phyloP scores from a whole-genome alignment of 2,113 vertebrate species.

The Porphyrio hochstetteri region DNA sequence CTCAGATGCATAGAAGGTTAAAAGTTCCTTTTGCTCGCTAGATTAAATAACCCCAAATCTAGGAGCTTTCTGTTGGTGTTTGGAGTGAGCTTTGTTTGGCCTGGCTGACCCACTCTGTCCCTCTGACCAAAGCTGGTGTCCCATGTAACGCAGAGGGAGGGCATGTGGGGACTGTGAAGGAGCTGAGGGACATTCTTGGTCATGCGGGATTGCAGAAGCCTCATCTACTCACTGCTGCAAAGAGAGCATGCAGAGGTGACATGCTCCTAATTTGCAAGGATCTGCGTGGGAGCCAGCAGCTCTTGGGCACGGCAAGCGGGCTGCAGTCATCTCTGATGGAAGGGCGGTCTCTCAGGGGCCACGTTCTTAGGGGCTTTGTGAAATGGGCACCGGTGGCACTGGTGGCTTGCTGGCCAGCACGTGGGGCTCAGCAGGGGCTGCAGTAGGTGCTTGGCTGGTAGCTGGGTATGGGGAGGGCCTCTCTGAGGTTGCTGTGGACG shows the following conservation, averaged over 20 bases:
- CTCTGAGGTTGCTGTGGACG: not conserved
- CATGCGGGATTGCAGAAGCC: not conserved
- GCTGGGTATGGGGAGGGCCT: not conserved
- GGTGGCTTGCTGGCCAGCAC: not conserved
- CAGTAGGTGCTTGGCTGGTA: not conserved
- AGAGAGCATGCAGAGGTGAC: not conserved
- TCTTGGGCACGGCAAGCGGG: fast-evolving
- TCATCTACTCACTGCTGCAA: not conserved
- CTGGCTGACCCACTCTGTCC: not conserved
- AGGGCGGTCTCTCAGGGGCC: not conserved
- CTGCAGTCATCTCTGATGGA: not conserved
- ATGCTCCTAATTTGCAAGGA: not conserved
- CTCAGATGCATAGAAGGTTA: not conserved
- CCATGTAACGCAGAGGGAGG: not conserved
- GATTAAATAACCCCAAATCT: not conserved
- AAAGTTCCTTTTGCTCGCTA: not conserved
- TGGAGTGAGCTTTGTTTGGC: not conserved
- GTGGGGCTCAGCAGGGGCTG: not conserved
- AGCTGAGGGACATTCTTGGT: not conserved
- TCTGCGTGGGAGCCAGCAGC: not conserved
- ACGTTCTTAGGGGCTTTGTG: not conserved
- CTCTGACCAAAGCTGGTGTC: not conserved
- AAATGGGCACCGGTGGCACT: not conserved
- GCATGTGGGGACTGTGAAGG: not conserved
- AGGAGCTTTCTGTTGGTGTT: not conserved